These are phyloP conservation scores for Odontamblyopus lacepedii DNA, from an alignment of 2,797 vertebrate species.

Conservation along the genomic window DNA sequence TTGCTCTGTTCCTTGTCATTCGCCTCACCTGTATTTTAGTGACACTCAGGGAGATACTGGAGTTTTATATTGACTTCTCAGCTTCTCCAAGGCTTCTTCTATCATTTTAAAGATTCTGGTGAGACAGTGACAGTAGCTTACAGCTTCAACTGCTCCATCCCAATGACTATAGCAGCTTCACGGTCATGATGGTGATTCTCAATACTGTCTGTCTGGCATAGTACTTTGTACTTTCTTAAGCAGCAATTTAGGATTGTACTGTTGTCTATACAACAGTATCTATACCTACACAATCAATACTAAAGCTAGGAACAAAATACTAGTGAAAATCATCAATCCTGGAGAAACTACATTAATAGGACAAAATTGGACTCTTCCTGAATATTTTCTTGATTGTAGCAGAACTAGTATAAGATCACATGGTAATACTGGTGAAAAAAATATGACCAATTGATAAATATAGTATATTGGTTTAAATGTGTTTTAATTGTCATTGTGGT, in stretches of 20 bases:
- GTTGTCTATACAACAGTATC: too few species aligned
- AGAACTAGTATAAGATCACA: too few species aligned
- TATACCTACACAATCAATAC: too few species aligned
- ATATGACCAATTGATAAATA: too few species aligned
- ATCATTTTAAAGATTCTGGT: slow-evolving; percentile 14
- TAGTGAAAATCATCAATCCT: too few species aligned
- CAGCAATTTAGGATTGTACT: not conserved
- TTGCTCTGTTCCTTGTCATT: slow-evolving; percentile 10
- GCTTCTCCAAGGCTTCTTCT: not conserved
- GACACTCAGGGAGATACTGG: not conserved
- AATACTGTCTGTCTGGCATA: not conserved
- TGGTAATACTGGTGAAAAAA: too few species aligned
- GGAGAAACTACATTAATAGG: too few species aligned
- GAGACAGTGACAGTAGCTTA: slow-evolving; percentile 12
- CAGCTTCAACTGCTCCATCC: not conserved
- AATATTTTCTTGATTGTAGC: too few species aligned
- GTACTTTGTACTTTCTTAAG: not conserved
- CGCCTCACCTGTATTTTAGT: not conserved
- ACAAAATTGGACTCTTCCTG: too few species aligned
- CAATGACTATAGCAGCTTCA: not conserved
- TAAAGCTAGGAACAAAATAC: too few species aligned
- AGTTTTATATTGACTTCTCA: slow-evolving; percentile 11
- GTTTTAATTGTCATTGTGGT: too few species aligned
- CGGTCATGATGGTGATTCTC: not conserved
- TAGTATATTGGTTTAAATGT: too few species aligned